A percentile compares a stretch with the other conserved stretches of the same genome.
phyloP scores from a whole-genome alignment of 2,888 invertebrate species.

The Nomada fabriciana region DNA sequence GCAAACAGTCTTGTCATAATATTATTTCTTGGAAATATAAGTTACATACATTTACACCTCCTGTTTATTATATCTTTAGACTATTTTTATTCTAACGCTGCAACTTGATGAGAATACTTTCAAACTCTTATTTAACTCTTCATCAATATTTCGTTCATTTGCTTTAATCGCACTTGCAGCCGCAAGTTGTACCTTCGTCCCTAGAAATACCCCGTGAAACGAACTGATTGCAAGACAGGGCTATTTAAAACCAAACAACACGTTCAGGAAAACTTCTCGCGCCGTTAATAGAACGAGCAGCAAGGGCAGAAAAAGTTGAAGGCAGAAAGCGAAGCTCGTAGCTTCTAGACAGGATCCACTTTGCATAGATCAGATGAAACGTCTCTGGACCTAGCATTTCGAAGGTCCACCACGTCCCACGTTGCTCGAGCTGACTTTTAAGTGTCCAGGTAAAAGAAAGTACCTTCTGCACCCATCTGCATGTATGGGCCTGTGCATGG shows the following conservation, averaged over 20 bases:
- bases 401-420: constrained; percentile 3
- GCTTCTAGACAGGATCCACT: not conserved
- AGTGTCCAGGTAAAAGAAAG: not conserved
- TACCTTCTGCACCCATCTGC: not conserved
- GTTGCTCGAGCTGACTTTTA: constrained; percentile 1
- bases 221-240: too few species aligned
- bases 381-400: constrained; percentile 6
- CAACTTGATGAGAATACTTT: too few species aligned
- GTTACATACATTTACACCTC: too few species aligned
- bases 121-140: too few species aligned
- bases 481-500: not conserved
- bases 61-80: too few species aligned
- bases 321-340: not conserved
- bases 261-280: not conserved
- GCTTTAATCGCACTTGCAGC: too few species aligned
- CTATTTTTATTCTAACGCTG: too few species aligned
- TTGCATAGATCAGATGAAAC: constrained; percentile 22
- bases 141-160: too few species aligned
- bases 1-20: too few species aligned
- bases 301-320: not conserved
- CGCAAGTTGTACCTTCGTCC: too few species aligned
- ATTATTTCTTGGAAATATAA: too few species aligned
- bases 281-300: not conserved
- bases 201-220: too few species aligned
- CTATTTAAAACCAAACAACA: not conserved